Conservation (phyloP, 2,797 vertebrate species). For the Melanogrammus aeglefinus region DNA sequence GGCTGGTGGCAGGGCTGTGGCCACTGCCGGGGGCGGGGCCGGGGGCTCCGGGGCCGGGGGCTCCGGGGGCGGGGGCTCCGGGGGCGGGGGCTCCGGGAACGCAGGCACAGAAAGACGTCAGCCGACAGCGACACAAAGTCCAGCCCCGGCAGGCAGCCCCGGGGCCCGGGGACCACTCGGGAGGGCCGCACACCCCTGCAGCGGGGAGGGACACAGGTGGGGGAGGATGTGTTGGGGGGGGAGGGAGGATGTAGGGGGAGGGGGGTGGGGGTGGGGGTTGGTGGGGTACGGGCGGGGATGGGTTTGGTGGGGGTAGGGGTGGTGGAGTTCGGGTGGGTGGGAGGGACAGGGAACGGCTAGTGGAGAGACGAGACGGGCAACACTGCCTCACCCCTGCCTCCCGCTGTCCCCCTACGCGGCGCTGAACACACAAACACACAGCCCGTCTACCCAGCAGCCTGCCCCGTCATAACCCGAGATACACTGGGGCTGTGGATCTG, state of each 20-base stretch:
- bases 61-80: conserved; percentile 66
- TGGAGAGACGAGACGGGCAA: conserved; percentile 47
- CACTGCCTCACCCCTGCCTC: conserved; percentile 20
- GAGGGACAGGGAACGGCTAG: conserved; percentile 70
- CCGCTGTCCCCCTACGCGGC: background rate
- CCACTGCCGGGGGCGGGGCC: conserved; percentile 69
- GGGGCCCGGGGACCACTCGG: conserved; percentile 64
- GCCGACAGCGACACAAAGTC: conserved; percentile 77
- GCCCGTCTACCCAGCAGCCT: conserved; percentile 25
- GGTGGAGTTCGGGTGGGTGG: conserved; percentile 44
- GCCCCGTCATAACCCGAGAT: conserved; percentile 15
- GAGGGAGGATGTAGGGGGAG: conserved; percentile 40
- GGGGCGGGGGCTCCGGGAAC: conserved; percentile 71
- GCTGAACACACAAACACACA: background rate
- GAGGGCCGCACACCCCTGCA: conserved; percentile 77
- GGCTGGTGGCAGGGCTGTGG: conserved; percentile 64
- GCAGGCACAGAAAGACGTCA: conserved; percentile 77
- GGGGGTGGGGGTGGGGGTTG: conserved; percentile 17
- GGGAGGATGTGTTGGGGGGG: conserved; percentile 36
- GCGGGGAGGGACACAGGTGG: conserved; percentile 51
- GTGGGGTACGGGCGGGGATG: conserved; percentile 52
- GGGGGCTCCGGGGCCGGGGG: too few relatives aligned
- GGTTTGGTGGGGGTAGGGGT: conserved; percentile 44
- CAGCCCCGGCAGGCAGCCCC: conserved; percentile 79
- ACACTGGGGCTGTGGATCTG: conserved; percentile 37